These are phyloP conservation scores for Petrocephalus schoutedeni DNA, from an alignment of 2,797 vertebrate species.

Conservation along the genomic window DNA sequence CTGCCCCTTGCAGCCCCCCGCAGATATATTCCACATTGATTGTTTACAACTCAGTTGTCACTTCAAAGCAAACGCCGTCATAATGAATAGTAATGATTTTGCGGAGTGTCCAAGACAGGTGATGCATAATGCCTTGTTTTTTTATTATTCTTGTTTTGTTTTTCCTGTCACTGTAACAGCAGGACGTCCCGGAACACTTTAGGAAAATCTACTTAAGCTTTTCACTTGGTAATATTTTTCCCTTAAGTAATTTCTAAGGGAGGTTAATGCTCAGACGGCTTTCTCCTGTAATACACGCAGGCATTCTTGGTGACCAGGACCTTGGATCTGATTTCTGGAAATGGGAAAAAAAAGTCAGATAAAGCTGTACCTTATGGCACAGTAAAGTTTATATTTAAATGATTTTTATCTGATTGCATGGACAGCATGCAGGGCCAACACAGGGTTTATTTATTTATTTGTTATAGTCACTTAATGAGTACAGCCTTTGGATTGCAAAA, in stretches of 20 bases:
- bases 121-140: slow-evolving; percentile 41
- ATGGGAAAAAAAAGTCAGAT: not conserved
- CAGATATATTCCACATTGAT: not conserved
- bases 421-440: not conserved
- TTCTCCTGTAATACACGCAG: not conserved
- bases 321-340: not conserved
- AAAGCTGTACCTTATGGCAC: not conserved
- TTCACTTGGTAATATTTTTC: not conserved
- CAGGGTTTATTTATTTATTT: not conserved
- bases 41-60: slow-evolving; percentile 73
- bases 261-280: not conserved
- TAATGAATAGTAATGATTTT: slow-evolving; percentile 87
- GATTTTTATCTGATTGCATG: not conserved
- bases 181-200: not conserved
- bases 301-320: not conserved
- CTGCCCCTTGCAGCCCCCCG: not conserved
- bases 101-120: slow-evolving; percentile 65
- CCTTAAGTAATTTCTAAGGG: not conserved
- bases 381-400: not conserved
- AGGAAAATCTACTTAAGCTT: not conserved
- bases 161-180: not conserved
- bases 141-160: not conserved
- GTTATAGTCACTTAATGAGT: not conserved
- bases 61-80: slow-evolving; percentile 88
- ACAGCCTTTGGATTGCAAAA: not conserved